phyloP scores from a whole-genome alignment of 1,140 invertebrate genomes.

The Pseudobourletiella spinata region DNA sequence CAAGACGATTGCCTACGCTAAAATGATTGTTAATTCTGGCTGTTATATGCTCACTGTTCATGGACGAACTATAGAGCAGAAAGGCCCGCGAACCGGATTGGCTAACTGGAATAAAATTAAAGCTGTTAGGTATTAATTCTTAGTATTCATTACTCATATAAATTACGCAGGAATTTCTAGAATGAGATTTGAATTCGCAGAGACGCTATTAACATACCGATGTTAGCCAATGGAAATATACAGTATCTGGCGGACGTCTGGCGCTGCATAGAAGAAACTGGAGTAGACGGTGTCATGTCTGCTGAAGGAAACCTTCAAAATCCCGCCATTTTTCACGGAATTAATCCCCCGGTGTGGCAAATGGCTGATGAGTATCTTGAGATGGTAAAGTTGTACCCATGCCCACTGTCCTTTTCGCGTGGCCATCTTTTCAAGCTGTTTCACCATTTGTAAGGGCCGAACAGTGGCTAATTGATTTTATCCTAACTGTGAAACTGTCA shows the following conservation, averaged over 20 bases:
- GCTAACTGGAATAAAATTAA: slow-evolving; percentile 91
- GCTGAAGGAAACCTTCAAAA: slow-evolving; percentile 94
- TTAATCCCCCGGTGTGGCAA: slow-evolving; percentile 67
- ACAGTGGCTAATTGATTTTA: slow-evolving; percentile 37
- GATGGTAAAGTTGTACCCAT: slow-evolving; percentile 71
- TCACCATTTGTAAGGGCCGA: slow-evolving; percentile 89
- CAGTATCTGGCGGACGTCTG: slow-evolving; percentile 81
- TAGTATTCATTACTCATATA: no score
- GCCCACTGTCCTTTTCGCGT: slow-evolving; percentile 77
- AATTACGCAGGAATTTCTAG: slow-evolving; percentile 7
- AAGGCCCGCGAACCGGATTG: slow-evolving; percentile 85
- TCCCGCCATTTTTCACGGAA: slow-evolving; percentile 68
- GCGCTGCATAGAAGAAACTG: slow-evolving; percentile 74
- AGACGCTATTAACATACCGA: slow-evolving; percentile 76
- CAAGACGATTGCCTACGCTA: slow-evolving; percentile 82
- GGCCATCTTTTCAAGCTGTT: slow-evolving; percentile 97
- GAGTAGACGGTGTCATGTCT: slow-evolving; percentile 79
- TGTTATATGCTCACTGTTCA: slow-evolving; percentile 90
- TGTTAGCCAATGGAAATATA: slow-evolving; percentile 97
- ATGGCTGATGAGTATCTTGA: slow-evolving; percentile 83
- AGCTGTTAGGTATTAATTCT: slow-evolving; percentile 85
- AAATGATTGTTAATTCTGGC: slow-evolving; percentile 89
- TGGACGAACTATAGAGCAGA: slow-evolving; percentile 90
- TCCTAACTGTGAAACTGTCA: no score
- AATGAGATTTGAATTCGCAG: slow-evolving; percentile 49